Evolutionary conservation across 2,113 vertebrate species (phyloP).

Genomic region (Solenodon paradoxus): DNA sequence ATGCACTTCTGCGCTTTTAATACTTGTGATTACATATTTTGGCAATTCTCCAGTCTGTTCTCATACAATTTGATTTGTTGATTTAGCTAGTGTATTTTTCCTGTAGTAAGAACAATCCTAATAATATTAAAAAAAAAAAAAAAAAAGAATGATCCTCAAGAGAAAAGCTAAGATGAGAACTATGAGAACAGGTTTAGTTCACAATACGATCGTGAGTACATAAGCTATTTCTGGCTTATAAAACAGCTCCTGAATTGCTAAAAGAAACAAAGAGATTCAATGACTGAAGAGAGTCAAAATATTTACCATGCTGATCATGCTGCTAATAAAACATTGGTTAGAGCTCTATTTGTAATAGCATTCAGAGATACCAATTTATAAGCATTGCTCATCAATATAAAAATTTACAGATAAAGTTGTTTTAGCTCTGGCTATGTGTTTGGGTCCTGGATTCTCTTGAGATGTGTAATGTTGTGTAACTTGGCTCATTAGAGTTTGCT

Average conservation of each 20-base stretch:
- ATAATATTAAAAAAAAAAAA: not conserved
- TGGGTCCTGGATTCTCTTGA: not conserved
- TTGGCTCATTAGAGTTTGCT: slow-evolving; percentile 5
- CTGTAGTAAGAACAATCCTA: not conserved
- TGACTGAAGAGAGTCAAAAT: not conserved
- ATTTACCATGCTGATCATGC: not conserved
- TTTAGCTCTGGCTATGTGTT: not conserved
- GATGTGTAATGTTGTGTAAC: not conserved
- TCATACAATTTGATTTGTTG: not conserved
- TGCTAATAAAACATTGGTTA: not conserved
- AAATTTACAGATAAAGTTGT: slow-evolving; percentile 22
- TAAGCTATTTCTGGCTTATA: not conserved
- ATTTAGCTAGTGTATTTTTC: not conserved
- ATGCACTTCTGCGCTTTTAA: fast-evolving
- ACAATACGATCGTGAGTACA: not conserved
- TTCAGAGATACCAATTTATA: slow-evolving; percentile 13
- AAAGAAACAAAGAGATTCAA: not conserved
- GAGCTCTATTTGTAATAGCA: not conserved
- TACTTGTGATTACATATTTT: not conserved
- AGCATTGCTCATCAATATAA: not conserved
- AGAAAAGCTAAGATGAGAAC: not conserved
- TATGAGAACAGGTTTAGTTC: not conserved
- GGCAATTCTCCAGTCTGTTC: not conserved
- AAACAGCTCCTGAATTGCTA: not conserved
- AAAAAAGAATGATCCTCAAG: not conserved